A percentile compares a stretch with the other conserved stretches of the same genome.
Conservation (phyloP, 2,888 invertebrate genomes). For the Notodonta ziczac region DNA sequence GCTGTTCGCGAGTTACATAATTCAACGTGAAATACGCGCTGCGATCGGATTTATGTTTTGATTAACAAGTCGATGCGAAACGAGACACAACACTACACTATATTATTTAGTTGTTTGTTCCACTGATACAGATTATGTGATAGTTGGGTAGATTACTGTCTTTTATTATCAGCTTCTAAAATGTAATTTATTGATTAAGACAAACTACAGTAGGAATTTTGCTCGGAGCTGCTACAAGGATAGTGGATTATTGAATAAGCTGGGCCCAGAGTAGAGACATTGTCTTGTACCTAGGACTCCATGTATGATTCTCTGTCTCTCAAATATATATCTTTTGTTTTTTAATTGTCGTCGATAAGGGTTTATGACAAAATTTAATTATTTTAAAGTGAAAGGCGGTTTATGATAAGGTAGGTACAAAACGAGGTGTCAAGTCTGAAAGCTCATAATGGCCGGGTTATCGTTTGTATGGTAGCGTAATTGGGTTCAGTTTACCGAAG, state of each 20-base stretch:
- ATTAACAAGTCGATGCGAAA: constrained; percentile 42
- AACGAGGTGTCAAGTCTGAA: constrained; percentile 38
- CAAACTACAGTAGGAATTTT: too few species aligned
- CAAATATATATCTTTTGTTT: neutral
- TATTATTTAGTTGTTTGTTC: constrained; percentile 23
- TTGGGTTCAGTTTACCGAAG: constrained; percentile 53
- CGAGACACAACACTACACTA: constrained; percentile 28
- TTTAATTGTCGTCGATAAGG: neutral
- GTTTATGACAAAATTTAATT: neutral
- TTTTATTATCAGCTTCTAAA: neutral
- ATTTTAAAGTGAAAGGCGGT: constrained; percentile 10
- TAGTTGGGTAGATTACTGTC: neutral
- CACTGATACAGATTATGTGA: constrained; percentile 33
- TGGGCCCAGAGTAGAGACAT: too few species aligned
- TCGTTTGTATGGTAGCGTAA: constrained; percentile 61
- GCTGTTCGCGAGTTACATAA: constrained; percentile 30
- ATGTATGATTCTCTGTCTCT: too few species aligned
- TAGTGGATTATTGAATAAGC: too few species aligned
- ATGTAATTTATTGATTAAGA: too few species aligned
- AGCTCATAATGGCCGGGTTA: constrained; percentile 65
- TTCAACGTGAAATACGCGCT: constrained; percentile 39
- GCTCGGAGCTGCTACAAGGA: too few species aligned
- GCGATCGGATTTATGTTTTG: constrained; percentile 42
- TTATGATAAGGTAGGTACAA: constrained; percentile 29
- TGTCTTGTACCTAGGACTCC: too few species aligned